A percentile compares a stretch with the other conserved stretches of the same genome.
These are phyloP conservation scores for Alaudala cheleensis DNA, from an alignment of 2,113 vertebrate species.

Conservation along the genomic window DNA sequence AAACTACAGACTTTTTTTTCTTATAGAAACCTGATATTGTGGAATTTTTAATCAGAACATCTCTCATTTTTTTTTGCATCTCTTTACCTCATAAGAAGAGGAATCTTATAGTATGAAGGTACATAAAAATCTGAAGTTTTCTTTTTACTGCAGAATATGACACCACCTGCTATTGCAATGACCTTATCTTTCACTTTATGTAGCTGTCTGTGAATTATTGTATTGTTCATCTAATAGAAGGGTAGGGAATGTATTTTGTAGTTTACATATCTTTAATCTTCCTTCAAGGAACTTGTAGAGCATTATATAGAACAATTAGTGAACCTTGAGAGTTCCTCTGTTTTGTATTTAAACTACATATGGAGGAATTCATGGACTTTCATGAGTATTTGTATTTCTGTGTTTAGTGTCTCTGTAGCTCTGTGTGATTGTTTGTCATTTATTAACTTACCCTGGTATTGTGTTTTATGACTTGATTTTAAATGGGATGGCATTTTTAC, in stretches of 20 bases:
- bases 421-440: not conserved
- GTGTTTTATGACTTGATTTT: not conserved
- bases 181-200: not conserved
- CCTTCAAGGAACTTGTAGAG: not conserved
- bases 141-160: not conserved
- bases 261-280: not conserved
- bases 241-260: not conserved
- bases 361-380: not conserved
- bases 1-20: accelerated
- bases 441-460: not conserved
- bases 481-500: not conserved
- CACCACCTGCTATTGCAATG: not conserved
- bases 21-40: not conserved
- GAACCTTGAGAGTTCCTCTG: not conserved
- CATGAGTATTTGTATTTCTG: not conserved
- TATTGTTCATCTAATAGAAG: not conserved
- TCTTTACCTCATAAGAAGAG: not conserved
- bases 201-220: not conserved
- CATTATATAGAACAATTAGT: not conserved
- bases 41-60: not conserved
- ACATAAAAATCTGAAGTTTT: not conserved
- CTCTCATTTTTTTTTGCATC: not conserved
- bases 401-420: not conserved
- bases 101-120: not conserved
- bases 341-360: not conserved